Percentiles rank a stretch among this genome's conserved stretches.
Conservation (phyloP, 2,888 invertebrate genomes). For the Parnassius mnemosyne region DNA sequence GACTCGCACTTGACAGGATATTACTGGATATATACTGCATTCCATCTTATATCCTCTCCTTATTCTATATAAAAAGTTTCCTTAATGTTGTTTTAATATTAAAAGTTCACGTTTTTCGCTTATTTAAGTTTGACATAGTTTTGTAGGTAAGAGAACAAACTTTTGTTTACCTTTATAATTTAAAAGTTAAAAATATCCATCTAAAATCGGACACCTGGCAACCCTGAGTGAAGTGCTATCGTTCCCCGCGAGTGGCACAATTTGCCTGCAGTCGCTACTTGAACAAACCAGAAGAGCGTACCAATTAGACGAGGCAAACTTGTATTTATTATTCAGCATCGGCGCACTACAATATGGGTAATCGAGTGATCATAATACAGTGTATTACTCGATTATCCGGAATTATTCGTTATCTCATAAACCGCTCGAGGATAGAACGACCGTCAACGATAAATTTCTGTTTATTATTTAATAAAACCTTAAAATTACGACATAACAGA, state of each 20-base stretch:
- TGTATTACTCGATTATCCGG: constrained; percentile 12
- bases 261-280: constrained; percentile 61
- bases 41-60: no score
- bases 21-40: no score
- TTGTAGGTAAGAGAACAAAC: constrained; percentile 2
- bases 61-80: no score
- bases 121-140: no score
- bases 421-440: constrained; percentile 7
- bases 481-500: no score
- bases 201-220: constrained; percentile 15
- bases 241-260: constrained; percentile 54
- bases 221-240: constrained; percentile 48
- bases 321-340: constrained; percentile 58
- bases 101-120: no score
- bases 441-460: background rate
- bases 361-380: background rate
- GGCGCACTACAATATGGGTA: constrained; percentile 16
- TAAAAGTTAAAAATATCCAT: constrained; percentile 12
- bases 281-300: constrained; percentile 50
- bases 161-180: constrained; percentile 12
- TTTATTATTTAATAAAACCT: background rate
- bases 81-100: no score
- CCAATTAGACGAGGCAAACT: constrained; percentile 71
- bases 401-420: constrained; percentile 15
- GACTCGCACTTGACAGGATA: no score